phyloP scores from a whole-genome alignment of 2,888 invertebrate species.

The Horisme vitalbata region DNA sequence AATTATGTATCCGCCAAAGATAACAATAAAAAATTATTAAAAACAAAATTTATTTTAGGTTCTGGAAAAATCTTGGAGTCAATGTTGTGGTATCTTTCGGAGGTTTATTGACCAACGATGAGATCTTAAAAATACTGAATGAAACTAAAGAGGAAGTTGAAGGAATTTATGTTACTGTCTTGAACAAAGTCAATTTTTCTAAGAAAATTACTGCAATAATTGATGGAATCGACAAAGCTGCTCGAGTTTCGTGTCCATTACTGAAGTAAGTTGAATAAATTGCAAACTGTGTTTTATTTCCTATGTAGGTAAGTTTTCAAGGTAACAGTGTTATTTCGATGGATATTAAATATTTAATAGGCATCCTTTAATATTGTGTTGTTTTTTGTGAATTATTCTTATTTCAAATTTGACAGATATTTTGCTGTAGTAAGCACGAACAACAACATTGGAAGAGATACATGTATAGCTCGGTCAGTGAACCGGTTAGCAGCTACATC shows the following conservation, averaged over 20 bases:
- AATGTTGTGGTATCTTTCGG: slow-evolving; percentile 1
- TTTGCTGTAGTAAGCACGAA: slow-evolving; percentile 33
- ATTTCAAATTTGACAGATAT: slow-evolving; percentile 29
- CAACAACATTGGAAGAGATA: slow-evolving; percentile 28
- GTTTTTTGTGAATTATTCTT: neutral
- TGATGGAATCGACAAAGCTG: neutral
- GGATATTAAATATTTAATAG: too few species aligned
- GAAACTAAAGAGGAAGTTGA: neutral
- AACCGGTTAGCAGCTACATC: slow-evolving; percentile 36
- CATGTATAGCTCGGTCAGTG: slow-evolving; percentile 30
- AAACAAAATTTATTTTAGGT: neutral
- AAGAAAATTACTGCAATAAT: neutral
- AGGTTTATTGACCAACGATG: neutral
- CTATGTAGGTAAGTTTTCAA: too few species aligned
- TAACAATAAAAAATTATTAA: too few species aligned
- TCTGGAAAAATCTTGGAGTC: slow-evolving; percentile 10
- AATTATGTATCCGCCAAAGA: too few species aligned
- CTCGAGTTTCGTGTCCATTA: neutral
- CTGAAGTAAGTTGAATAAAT: slow-evolving; percentile 16
- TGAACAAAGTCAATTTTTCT: neutral
- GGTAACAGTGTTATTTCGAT: too few species aligned
- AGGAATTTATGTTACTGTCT: slow-evolving; percentile 8
- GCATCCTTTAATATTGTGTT: neutral
- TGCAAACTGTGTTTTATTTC: neutral
- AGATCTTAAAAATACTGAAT: slow-evolving; percentile 1